A percentile compares a stretch with the other conserved stretches of the same genome.
These are phyloP conservation scores for Drosophila mauritiana DNA, from an alignment of 1,140 invertebrate genomes.

Conservation along the genomic window DNA sequence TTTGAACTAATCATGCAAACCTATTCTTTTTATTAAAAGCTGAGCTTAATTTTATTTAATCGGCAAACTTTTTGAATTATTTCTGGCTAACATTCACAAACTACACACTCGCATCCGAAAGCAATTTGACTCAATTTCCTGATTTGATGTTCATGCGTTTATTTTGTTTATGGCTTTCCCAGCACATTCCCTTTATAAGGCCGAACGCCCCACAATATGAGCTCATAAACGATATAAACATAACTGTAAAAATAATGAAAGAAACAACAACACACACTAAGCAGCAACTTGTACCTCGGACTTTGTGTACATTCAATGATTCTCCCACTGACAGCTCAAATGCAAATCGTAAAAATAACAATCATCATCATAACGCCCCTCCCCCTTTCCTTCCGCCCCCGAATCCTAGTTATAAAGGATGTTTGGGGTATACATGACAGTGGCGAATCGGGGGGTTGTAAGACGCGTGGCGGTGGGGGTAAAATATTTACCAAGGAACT, in stretches of 20 bases:
- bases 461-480: background rate
- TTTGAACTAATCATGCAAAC: too few species aligned
- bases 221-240: conserved; percentile 52
- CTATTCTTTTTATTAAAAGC: too few species aligned
- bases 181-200: conserved; percentile 4
- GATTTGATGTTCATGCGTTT: conserved; percentile 39
- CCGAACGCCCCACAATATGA: conserved; percentile 29
- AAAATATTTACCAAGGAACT: conserved; percentile 51
- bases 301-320: conserved; percentile 45
- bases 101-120: conserved; percentile 7
- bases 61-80: too few species aligned
- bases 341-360: conserved; percentile 70
- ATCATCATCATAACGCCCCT: conserved; percentile 62
- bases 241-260: conserved; percentile 56
- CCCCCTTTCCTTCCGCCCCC: conserved; percentile 2
- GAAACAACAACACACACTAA: conserved; percentile 1
- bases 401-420: conserved; percentile 35
- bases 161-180: conserved; percentile 38
- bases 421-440: conserved; percentile 26
- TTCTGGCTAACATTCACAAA: background rate
- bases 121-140: conserved; percentile 40
- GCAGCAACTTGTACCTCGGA: conserved; percentile 37
- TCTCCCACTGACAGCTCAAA: conserved; percentile 52
- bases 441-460: conserved; percentile 1
- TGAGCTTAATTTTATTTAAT: too few species aligned